Evolutionary conservation across 2,888 invertebrate species (phyloP), one percentile per base, ranked within the genome.

Genomic region (Caenorhabditis auriculariae): DNA sequence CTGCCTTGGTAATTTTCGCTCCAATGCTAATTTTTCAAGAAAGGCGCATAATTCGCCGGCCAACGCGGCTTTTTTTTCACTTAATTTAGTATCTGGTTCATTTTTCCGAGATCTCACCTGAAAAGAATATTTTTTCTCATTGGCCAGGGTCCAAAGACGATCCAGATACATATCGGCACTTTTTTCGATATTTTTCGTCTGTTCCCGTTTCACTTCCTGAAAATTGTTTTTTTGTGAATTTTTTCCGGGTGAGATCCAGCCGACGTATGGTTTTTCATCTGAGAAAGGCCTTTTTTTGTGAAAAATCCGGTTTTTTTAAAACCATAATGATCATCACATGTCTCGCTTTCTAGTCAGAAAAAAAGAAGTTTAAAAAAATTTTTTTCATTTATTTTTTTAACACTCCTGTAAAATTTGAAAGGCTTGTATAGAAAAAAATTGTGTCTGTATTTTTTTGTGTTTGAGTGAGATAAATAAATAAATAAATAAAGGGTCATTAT

Each of bases 131-230:
- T 50, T 41, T 21, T 64, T 51, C 26, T 52, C 21, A 39, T 60
- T 53, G 7, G 56, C 59, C 39, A 73, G 26, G 7, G 65, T 57
- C 66, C 71, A 72, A 3, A 77, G 48, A 24, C 55, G 44, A 29
- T 74, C 61, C 32, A 69, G 53, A 37, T 74, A 78, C 5, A 49
- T 60, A 24, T 70, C 60, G 15, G 66, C 66, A 51, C 65, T 71
- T 21, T 37, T 43, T 12, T 74, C 67, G 35, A 78, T 77, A 27
- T 66, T 60, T 15, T 54, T 47, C 46, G 72, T 52, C 27, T 75
- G 71, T 19, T 71, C 71, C 26, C 51, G 53, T 43, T 61, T 64
- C 5, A 67, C 53, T 24, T 65, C 62, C 69, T 69, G 32, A 50
- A 70, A 45, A 45, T 28, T 9, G 3, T 12, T 46, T 17, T 12